These are phyloP conservation scores for Myathropa florea DNA, from an alignment of 2,888 invertebrate genomes.

Conservation along the genomic window DNA sequence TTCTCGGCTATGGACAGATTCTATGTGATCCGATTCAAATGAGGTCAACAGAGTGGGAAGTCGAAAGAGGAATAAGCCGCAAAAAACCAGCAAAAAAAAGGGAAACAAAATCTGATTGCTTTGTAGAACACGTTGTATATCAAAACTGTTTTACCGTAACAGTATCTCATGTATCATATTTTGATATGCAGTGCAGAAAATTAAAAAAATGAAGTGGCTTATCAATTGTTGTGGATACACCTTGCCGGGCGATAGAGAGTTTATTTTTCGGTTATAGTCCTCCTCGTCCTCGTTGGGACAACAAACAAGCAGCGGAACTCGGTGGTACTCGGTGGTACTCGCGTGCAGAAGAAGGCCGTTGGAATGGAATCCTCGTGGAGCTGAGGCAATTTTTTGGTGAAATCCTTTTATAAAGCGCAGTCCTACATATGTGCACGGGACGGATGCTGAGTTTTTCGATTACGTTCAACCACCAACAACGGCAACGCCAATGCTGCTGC, in stretches of 20 bases:
- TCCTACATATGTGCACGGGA: conserved; percentile 1
- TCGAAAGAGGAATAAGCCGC: neutral
- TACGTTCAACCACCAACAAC: conserved; percentile 24
- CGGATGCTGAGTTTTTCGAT: conserved; percentile 57
- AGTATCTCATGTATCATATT: conserved; percentile 8
- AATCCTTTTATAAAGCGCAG: conserved; percentile 52
- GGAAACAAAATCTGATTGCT: conserved; percentile 49
- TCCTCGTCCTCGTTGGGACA: neutral
- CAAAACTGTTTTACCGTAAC: conserved; percentile 14
- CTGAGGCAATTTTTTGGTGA: conserved; percentile 25
- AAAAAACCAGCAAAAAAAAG: neutral
- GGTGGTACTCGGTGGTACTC: too few species aligned
- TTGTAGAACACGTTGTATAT: conserved; percentile 39
- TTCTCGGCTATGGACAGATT: conserved; percentile 42
- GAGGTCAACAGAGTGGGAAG: conserved; percentile 50
- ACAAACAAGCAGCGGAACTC: neutral
- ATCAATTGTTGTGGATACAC: conserved; percentile 64
- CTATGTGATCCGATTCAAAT: conserved; percentile 56
- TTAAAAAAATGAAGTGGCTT: conserved; percentile 66
- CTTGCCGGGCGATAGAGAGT: conserved; percentile 36
- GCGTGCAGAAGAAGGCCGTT: neutral
- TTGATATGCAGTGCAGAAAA: conserved; percentile 4
- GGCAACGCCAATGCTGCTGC: neutral
- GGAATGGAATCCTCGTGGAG: neutral
- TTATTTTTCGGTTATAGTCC: conserved; percentile 32